Conservation (phyloP, 2,113 vertebrate genomes). For the Turnix velox region DNA sequence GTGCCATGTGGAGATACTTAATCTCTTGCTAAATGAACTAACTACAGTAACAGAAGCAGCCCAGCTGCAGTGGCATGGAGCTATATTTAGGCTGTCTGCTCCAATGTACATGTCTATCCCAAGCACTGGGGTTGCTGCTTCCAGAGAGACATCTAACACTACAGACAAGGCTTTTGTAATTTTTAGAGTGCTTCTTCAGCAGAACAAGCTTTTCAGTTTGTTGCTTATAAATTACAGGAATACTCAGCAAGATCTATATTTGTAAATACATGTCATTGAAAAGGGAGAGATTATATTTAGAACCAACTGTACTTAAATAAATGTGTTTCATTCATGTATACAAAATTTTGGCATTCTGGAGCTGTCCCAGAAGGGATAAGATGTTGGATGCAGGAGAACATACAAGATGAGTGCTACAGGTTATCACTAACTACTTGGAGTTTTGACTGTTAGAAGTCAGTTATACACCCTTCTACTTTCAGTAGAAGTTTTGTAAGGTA, state of each 20-base stretch:
- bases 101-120: background rate
- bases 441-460: background rate
- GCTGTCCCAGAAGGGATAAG: background rate
- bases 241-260: background rate
- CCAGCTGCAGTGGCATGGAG: background rate
- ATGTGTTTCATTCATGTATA: background rate
- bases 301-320: background rate
- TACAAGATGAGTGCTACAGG: background rate
- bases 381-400: background rate
- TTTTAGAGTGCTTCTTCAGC: background rate
- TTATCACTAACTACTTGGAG: background rate
- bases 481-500: background rate
- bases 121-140: background rate
- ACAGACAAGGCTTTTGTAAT: background rate
- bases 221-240: background rate
- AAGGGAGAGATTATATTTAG: background rate
- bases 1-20: background rate
- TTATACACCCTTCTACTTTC: too few species aligned
- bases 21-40: slow-evolving; percentile 19
- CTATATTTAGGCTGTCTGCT: background rate
- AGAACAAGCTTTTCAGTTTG: background rate
- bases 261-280: background rate
- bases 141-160: background rate
- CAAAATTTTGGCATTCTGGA: background rate
- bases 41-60: background rate